Conservation (phyloP, 2,888 invertebrate genomes). For the Hirtodrosophila trivittata region DNA sequence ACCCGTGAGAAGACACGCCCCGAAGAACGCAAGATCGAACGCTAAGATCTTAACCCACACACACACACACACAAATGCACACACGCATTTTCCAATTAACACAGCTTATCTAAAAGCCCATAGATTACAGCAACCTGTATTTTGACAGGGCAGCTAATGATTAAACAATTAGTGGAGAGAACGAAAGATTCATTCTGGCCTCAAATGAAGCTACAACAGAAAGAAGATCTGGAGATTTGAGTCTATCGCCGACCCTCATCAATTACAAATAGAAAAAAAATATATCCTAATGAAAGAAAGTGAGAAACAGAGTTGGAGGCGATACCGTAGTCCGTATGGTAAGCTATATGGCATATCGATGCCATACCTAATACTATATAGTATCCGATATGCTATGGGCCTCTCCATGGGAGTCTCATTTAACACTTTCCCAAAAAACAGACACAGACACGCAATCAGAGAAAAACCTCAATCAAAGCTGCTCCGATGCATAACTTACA, state of each 20-base stretch:
- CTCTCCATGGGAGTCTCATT: constrained; percentile 66
- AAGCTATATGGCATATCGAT: not conserved
- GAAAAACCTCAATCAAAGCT: constrained; percentile 77
- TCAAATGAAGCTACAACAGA: constrained; percentile 29
- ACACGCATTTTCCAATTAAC: constrained; percentile 62
- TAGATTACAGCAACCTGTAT: constrained; percentile 66
- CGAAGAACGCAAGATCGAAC: constrained; percentile 24
- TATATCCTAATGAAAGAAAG: constrained; percentile 57
- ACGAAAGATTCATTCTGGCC: constrained; percentile 53
- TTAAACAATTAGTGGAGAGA: constrained; percentile 66
- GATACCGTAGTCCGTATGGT: constrained; percentile 6
- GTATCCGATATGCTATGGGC: constrained; percentile 30
- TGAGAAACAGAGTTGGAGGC: constrained; percentile 62
- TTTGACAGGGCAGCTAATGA: constrained; percentile 68
- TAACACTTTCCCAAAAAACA: constrained; percentile 71
- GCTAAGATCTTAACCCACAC: constrained; percentile 25
- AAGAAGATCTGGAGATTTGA: constrained; percentile 48
- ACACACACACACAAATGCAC: constrained; percentile 5
- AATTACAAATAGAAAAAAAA: constrained; percentile 43
- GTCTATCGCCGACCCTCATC: constrained; percentile 68
- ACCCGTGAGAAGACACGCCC: constrained; percentile 55
- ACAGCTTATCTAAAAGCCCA: constrained; percentile 69
- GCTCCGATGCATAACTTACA: constrained; percentile 69
- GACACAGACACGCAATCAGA: constrained; percentile 23
- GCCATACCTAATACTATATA: not conserved